Conservation (phyloP, 2,113 vertebrate species). For the Ondatra zibethicus region DNA sequence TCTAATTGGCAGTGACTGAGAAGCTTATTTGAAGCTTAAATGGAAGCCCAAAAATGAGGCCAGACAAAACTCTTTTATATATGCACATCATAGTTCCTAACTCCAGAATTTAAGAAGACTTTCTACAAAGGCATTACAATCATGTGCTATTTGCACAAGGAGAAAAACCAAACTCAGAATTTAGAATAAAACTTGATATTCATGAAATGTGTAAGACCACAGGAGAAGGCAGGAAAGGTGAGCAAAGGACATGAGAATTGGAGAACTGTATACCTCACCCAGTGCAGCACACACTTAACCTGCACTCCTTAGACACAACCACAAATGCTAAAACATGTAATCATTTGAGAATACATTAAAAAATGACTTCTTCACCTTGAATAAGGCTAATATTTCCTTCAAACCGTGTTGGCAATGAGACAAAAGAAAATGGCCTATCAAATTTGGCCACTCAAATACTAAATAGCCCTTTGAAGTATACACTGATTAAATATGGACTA, state of each 20-base stretch:
- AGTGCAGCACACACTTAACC: not conserved
- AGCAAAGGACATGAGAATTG: slow-evolving; percentile 10
- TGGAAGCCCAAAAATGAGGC: not conserved
- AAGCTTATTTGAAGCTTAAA: not conserved
- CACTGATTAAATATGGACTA: not conserved
- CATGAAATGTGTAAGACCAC: not conserved
- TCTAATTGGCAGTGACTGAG: not conserved
- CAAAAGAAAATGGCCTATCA: not conserved
- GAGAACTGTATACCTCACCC: not conserved
- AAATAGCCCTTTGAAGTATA: not conserved
- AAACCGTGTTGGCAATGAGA: not conserved
- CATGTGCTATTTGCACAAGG: not conserved
- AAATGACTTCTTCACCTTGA: not conserved
- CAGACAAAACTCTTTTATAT: not conserved
- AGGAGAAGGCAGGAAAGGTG: not conserved
- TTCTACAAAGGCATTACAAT: not conserved
- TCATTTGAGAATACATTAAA: not conserved
- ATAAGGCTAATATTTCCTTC: not conserved
- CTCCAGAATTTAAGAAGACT: not conserved
- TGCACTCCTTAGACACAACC: not conserved
- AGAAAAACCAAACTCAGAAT: not conserved
- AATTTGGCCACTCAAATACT: not conserved
- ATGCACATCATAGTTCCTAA: not conserved
- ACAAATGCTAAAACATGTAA: not conserved
- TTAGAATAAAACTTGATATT: slow-evolving; percentile 18